Evolutionary conservation across 2,113 vertebrate genomes (phyloP).

Genomic region (Proteles cristata): DNA sequence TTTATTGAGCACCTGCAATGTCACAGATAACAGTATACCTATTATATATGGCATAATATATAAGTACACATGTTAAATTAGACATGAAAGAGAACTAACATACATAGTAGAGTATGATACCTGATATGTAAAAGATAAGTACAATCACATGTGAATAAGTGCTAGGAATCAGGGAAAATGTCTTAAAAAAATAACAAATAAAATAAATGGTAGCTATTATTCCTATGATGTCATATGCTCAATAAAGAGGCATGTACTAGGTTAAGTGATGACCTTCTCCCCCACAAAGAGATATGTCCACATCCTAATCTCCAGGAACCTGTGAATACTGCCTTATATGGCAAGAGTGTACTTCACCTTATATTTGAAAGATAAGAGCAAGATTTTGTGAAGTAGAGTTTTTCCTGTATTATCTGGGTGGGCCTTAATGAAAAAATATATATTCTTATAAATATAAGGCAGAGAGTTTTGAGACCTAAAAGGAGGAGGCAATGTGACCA

Average conservation of each 20-base stretch:
- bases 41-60: neutral
- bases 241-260: neutral
- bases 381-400: neutral
- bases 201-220: neutral
- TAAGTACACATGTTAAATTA: slow-evolving; percentile 7
- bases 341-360: neutral
- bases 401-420: neutral
- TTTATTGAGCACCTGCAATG: neutral
- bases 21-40: neutral
- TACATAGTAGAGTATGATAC: neutral
- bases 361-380: neutral
- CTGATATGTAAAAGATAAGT: neutral
- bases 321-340: neutral
- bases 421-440: neutral
- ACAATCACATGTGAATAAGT: neutral
- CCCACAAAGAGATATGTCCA: neutral
- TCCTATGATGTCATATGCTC: neutral
- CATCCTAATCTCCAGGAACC: neutral
- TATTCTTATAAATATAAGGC: neutral
- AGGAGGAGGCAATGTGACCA: neutral
- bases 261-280: neutral
- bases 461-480: neutral
- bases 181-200: neutral
- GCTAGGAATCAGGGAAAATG: neutral
- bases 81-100: neutral